phyloP scores from a whole-genome alignment of 2,888 invertebrate species.

The Lasius platythorax region DNA sequence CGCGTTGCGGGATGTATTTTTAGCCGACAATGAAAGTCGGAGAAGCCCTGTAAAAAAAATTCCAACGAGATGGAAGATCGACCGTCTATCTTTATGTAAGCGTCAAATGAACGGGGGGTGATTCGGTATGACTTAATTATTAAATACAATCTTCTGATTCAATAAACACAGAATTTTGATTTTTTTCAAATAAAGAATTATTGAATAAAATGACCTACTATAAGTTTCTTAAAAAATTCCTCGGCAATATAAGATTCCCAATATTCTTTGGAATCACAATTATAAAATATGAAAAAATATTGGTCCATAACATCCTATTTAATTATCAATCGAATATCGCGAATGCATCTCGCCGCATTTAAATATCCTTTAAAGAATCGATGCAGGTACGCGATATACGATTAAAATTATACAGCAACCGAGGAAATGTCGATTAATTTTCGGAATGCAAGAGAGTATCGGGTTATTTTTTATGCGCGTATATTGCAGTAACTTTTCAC shows the following conservation, averaged over 20 bases:
- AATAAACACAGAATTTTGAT: background rate
- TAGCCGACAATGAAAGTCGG: constrained; percentile 24
- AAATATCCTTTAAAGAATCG: background rate
- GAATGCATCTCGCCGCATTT: background rate
- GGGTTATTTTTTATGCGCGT: background rate
- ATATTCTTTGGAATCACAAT: background rate
- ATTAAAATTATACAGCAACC: constrained; percentile 2
- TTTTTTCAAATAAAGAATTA: too few relatives aligned
- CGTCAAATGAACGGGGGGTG: background rate
- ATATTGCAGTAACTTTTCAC: constrained; percentile 44
- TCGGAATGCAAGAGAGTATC: background rate
- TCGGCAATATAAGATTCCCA: background rate
- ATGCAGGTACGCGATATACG: background rate
- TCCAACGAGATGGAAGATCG: constrained; percentile 9
- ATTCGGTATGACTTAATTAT: background rate
- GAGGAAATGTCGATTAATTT: constrained; percentile 49
- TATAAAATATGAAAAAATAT: constrained; percentile 43
- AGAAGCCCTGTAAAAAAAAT: background rate
- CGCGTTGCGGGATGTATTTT: constrained; percentile 19
- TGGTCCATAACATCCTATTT: background rate
- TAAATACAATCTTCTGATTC: background rate
- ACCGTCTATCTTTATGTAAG: background rate
- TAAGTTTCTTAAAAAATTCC: background rate
- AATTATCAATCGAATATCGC: background rate
- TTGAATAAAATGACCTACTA: background rate